Conservation (phyloP, 2,888 invertebrate species). For the Trichopria drosophilae region DNA sequence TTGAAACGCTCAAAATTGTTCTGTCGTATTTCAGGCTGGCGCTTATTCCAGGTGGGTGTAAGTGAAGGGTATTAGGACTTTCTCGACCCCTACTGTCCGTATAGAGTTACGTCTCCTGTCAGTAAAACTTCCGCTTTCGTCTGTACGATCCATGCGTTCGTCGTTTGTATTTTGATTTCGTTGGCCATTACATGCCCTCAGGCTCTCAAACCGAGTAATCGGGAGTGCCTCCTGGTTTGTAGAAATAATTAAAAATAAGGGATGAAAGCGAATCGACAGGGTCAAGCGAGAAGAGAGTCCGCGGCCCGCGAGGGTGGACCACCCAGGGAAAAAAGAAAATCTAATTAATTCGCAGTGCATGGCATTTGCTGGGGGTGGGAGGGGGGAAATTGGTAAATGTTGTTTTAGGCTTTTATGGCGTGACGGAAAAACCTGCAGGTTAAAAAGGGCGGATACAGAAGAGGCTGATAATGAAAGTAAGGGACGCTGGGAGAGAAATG, state of each 20-base stretch:
- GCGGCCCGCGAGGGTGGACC: slow-evolving; percentile 6
- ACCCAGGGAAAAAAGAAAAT: slow-evolving; percentile 29
- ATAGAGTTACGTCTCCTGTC: too few relatives aligned
- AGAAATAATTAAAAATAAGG: slow-evolving; percentile 45
- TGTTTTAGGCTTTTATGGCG: slow-evolving; percentile 44
- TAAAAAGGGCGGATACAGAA: slow-evolving; percentile 17
- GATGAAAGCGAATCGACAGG: slow-evolving; percentile 42
- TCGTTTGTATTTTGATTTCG: slow-evolving; percentile 16
- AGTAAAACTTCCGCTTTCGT: too few relatives aligned
- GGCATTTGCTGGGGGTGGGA: slow-evolving; percentile 8
- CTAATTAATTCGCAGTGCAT: slow-evolving; percentile 30
- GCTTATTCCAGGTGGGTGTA: too few relatives aligned
- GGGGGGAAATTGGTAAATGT: slow-evolving; percentile 38
- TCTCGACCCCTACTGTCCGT: too few relatives aligned
- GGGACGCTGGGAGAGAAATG: slow-evolving; percentile 1
- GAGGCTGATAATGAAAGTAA: slow-evolving; percentile 1
- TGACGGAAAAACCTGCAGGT: slow-evolving; percentile 24
- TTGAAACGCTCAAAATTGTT: too few relatives aligned
- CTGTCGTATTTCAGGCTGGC: too few relatives aligned
- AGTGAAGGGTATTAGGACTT: too few relatives aligned
- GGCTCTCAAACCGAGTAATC: slow-evolving; percentile 27
- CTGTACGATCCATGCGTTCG: too few relatives aligned
- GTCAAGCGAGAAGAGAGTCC: slow-evolving; percentile 22
- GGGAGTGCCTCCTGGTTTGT: slow-evolving; percentile 32
- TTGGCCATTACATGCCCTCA: slow-evolving; percentile 10